Evolutionary conservation across 2,888 invertebrate species (phyloP), one percentile per base, ranked within the genome.

Genomic region (Zele albiditarsus): DNA sequence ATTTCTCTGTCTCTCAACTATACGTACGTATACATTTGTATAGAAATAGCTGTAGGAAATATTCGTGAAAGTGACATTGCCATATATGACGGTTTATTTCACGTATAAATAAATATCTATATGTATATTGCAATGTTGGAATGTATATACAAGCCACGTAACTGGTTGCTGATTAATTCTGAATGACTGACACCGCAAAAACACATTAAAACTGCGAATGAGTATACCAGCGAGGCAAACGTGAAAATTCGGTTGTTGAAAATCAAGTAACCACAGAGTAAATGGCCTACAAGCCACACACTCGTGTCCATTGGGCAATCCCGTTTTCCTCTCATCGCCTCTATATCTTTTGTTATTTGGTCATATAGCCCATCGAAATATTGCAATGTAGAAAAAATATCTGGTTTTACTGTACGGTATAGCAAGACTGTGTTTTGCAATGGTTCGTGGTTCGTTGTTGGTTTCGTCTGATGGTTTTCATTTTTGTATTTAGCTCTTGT

Each of bases 141-240:
- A 72, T 33, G 38, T 58, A 28, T 58, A 28, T 33, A 67, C 60
- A 68, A 27, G 57, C 75, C 80, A 82, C 80, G 85, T 84, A 85
- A 85, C 85, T 83, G 84, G 83, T 83, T 82, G 85, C 88, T 88
- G 89, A 89, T 88, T 88, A 89, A 88, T 87, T 87, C 86, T 85
- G 88, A 89, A 89, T 88, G 87, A 86, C 87, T 87, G 87, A 88
- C 86, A 87, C 89, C 89, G 86, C 89, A 89, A 88, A 89, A 89
- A 89, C 88, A 86, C 87, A 89, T 89, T 88, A 89, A 89, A 89
- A 89, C 87, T 87, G 84, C 63, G 88, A 87, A 88, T 87, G 88
- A 88, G 87, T 86, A 85, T 86, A 84, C 87, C 88, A 87, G 88
- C 74, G 53, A 53, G 31, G 38, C 38, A 65, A 33, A 38, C 20